These are phyloP conservation scores for Hippocampus kuda DNA, from an alignment of 2,797 vertebrate species.

Conservation along the genomic window DNA sequence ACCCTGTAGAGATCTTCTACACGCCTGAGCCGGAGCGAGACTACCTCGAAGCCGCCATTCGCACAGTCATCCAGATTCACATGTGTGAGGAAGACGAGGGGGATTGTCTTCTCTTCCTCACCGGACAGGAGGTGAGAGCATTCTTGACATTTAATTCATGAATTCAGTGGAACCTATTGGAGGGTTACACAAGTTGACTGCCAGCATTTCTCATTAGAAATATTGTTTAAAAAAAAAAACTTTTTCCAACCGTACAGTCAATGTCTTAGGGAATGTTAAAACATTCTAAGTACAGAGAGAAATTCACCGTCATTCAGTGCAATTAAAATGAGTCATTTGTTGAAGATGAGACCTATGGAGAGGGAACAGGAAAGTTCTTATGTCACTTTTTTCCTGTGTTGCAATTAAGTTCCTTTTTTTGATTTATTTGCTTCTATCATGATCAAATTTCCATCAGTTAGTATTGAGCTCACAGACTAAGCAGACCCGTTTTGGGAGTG, in stretches of 20 bases:
- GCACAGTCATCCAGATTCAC: constrained; percentile 97
- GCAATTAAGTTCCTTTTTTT: no score
- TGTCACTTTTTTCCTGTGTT: not conserved
- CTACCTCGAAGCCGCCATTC: constrained; percentile 96
- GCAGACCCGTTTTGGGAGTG: no score
- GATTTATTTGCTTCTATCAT: no score
- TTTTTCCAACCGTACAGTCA: not conserved
- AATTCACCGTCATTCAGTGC: not conserved
- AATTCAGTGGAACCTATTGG: not conserved
- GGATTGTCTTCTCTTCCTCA: constrained; percentile 94
- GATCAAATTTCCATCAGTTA: no score
- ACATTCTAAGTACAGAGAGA: not conserved
- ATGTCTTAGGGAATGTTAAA: not conserved
- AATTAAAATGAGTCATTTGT: not conserved
- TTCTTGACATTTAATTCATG: not conserved
- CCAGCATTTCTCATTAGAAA: not conserved
- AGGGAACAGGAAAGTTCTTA: not conserved
- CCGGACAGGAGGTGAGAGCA: constrained; percentile 87
- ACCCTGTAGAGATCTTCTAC: constrained; percentile 99
- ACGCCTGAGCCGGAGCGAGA: constrained; percentile 96
- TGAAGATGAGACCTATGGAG: not conserved
- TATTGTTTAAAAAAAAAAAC: not conserved
- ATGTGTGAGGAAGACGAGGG: constrained; percentile 99
- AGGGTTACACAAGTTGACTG: not conserved
- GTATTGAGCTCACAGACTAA: no score